Percentiles rank a stretch among this genome's conserved stretches.
Conservation (phyloP, 2,113 vertebrate genomes). For the Tupaia tana region DNA sequence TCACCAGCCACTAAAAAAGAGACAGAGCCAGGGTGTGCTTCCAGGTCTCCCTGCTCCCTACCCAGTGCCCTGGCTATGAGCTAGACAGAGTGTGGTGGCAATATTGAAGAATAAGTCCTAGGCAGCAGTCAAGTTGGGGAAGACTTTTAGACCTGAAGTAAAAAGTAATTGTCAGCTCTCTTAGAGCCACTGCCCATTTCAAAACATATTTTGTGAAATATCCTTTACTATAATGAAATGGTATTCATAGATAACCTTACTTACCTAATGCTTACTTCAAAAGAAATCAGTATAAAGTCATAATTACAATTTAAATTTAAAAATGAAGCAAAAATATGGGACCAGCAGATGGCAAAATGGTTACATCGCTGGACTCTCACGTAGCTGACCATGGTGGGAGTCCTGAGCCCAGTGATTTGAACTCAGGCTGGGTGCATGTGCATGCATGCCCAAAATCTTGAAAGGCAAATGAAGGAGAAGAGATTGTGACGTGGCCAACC, state of each 20-base stretch:
- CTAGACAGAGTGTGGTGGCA: neutral
- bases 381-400: no score
- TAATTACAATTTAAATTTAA: slow-evolving; percentile 1
- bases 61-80: neutral
- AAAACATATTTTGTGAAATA: slow-evolving; percentile 34
- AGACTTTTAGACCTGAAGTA: slow-evolving; percentile 30
- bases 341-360: no score
- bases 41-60: neutral
- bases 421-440: no score
- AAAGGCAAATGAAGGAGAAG: no score
- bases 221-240: neutral
- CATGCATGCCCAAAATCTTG: no score
- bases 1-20: slow-evolving; percentile 1
- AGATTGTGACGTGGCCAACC: no score
- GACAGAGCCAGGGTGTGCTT: neutral
- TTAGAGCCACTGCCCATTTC: neutral
- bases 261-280: neutral
- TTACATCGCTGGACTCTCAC: no score
- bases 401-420: no score
- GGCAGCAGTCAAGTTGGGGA: neutral
- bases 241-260: neutral
- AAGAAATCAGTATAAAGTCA: neutral
- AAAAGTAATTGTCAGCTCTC: neutral
- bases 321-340: neutral
- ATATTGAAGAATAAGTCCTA: slow-evolving; percentile 6